Conservation (phyloP, 2,888 invertebrate genomes). For the Meteorus cinctellus region DNA sequence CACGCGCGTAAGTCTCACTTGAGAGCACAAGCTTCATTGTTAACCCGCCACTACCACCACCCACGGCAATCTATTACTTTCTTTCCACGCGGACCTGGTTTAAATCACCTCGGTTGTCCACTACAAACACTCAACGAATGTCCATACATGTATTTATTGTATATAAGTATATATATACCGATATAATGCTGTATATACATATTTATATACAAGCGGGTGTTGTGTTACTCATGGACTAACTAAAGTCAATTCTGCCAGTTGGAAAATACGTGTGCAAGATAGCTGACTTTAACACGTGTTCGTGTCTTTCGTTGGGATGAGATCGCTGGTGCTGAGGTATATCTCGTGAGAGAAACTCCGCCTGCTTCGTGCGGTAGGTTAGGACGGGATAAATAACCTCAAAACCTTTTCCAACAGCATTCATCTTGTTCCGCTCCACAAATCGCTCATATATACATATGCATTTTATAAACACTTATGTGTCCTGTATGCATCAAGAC, state of each 20-base stretch:
- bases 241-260: slow-evolving; percentile 17
- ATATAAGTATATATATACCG: background rate
- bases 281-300: slow-evolving; percentile 37
- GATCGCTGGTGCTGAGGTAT: slow-evolving; percentile 23
- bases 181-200: background rate
- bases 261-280: slow-evolving; percentile 14
- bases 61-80: slow-evolving; percentile 65
- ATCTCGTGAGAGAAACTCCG: slow-evolving; percentile 38
- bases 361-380: slow-evolving; percentile 30
- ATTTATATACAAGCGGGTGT: background rate
- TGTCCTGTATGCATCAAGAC: background rate
- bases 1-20: slow-evolving; percentile 31
- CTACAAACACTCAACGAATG: slow-evolving; percentile 39
- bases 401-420: slow-evolving; percentile 26
- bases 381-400: slow-evolving; percentile 30
- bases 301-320: slow-evolving; percentile 30
- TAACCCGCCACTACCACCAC: slow-evolving; percentile 59
- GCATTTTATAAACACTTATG: background rate
- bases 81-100: slow-evolving; percentile 57
- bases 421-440: slow-evolving; percentile 24
- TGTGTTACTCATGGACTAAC: slow-evolving; percentile 8
- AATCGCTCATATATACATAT: slow-evolving; percentile 7
- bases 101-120: slow-evolving; percentile 56
- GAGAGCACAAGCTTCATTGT: slow-evolving; percentile 57
- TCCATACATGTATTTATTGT: slow-evolving; percentile 17